Evolutionary conservation across 2,113 vertebrate species (phyloP), one percentile per base, ranked within the genome.

Genomic region (Eolophus roseicapilla): DNA sequence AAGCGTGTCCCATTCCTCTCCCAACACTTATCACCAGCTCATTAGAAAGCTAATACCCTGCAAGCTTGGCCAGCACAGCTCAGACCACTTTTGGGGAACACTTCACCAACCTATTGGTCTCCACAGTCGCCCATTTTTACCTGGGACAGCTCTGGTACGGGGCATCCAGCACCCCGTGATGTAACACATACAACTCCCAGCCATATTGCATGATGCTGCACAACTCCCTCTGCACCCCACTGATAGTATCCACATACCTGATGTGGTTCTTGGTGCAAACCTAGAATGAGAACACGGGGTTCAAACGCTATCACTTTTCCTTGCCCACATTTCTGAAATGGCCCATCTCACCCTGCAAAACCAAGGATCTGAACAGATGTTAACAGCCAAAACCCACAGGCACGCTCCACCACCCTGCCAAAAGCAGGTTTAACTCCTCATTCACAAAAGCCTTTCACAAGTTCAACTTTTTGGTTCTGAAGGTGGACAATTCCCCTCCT

Each of bases 171-270:
- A 17, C 28, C 25, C 28, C 43, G 11, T 0, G 0, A 6, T 9
- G 35, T 62, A 29, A 37, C 35, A 17, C 11, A 6, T 14, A 6
- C 41, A 3, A 1, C n/a, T 52, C 65, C 67, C 39, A 28, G 53
- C 25, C 39, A 13, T 1, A 0, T 3, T 7, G 12, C 27, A 2
- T 2, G 11, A 24, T 6, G 41, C 79, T 33, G 73, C 31, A 13
- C 17, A 12, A 11, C 62, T 49, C n/a, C 46, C 52, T 60, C 14
- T 31, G 62, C 57, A 6, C n/a, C 49, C 68, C 63, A 8, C 5
- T 3, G 0, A 41, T 3, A 7, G 31, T 69, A 31, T 13, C 1
- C 1, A 64, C 63, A 1, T 76, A 90, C 82, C 82, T 90, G 82
- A 5, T 35, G 87, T 1, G 1, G 49, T 20, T 70, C 87, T 77